A percentile compares a stretch with the other conserved stretches of the same genome.
Evolutionary conservation across 2,888 invertebrate species (phyloP).

Genomic region (Barypeithes pellucidus): DNA sequence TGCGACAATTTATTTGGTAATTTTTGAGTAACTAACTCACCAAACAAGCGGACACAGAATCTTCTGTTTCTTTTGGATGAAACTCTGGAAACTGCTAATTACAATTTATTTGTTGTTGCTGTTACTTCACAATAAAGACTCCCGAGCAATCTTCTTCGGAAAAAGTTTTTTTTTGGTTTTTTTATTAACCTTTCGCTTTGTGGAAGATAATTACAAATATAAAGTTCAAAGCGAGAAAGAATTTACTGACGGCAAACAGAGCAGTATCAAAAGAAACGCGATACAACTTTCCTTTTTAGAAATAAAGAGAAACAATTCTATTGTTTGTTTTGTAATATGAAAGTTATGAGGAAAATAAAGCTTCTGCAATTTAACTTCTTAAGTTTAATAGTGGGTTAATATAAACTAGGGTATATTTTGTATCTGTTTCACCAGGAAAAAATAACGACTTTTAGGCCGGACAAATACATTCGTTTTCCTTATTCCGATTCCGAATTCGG

Average conservation of each 20-base stretch:
- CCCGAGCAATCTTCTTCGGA: conserved; percentile 5
- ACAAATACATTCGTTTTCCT: too few species aligned
- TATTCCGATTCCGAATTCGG: too few species aligned
- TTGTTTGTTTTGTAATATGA: conserved; percentile 12
- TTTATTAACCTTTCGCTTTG: conserved; percentile 35
- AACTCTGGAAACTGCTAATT: conserved; percentile 21
- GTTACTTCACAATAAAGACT: conserved; percentile 22
- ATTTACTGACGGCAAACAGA: conserved; percentile 24
- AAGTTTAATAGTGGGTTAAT: not conserved
- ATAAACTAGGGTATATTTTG: too few species aligned
- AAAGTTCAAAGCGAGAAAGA: conserved; percentile 40
- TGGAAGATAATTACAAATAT: conserved; percentile 37
- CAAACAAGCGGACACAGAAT: too few species aligned
- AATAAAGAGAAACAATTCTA: conserved; percentile 10
- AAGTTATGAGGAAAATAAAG: conserved; percentile 14
- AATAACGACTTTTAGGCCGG: too few species aligned
- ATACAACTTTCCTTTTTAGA: conserved; percentile 34
- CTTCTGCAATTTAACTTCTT: not conserved
- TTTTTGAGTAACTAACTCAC: too few species aligned
- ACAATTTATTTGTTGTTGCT: conserved; percentile 13
- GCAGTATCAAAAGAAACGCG: conserved; percentile 40
- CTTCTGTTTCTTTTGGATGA: too few species aligned
- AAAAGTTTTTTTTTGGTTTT: conserved; percentile 28
- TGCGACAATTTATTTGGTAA: too few species aligned
- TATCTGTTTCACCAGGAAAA: too few species aligned